Conservation (phyloP, 2,888 invertebrate species). For the Argyresthia goedartella region DNA sequence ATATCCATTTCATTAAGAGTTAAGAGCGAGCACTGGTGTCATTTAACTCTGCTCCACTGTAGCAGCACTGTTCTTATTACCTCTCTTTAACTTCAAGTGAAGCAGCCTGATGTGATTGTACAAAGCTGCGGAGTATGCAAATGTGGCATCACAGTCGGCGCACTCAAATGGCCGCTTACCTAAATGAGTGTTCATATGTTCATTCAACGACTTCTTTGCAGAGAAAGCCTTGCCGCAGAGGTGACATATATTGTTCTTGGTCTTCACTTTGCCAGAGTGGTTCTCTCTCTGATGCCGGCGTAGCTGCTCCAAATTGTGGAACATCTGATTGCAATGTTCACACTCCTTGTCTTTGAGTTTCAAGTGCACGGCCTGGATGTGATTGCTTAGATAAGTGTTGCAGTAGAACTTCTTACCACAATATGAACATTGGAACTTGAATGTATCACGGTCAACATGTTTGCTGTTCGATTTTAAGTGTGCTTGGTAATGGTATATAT, state of each 20-base stretch:
- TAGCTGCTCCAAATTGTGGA: background rate
- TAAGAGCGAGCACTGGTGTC: too few species aligned
- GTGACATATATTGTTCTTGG: background rate
- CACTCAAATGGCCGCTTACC: background rate
- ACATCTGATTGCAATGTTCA: background rate
- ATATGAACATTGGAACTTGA: background rate
- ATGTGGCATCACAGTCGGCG: background rate
- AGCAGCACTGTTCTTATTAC: background rate
- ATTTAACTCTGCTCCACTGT: too few species aligned
- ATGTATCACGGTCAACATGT: background rate
- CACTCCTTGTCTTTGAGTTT: background rate
- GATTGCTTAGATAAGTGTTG: background rate
- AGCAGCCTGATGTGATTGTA: background rate
- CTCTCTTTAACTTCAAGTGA: background rate
- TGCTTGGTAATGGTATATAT: too few species aligned
- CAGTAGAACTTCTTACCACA: slow-evolving; percentile 1
- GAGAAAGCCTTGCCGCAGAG: background rate
- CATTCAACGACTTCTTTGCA: background rate
- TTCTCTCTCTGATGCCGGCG: background rate
- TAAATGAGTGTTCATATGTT: background rate
- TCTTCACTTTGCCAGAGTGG: background rate
- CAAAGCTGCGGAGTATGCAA: background rate
- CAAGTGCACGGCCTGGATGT: background rate
- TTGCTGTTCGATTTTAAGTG: too few species aligned
- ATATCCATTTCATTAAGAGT: too few species aligned